Conservation (phyloP, 2,113 vertebrate species). For the Pelecanus crispus region DNA sequence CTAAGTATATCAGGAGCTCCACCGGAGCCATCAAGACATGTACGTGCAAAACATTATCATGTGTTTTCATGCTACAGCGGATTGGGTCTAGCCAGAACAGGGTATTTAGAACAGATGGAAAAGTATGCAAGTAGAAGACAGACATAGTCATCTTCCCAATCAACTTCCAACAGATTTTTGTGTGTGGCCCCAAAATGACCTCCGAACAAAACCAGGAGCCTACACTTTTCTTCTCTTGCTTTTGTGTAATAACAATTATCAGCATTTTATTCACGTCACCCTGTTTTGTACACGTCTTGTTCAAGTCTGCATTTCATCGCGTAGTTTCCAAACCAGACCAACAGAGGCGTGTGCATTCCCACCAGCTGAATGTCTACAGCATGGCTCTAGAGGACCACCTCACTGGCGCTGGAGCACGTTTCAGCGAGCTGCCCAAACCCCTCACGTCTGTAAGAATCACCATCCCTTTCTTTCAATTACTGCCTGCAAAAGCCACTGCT, state of each 20-base stretch:
- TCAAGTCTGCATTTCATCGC: not conserved
- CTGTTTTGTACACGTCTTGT: not conserved
- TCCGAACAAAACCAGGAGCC: not conserved
- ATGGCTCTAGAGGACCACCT: not conserved
- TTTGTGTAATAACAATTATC: not conserved
- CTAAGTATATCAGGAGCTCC: not conserved
- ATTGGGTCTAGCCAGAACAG: not conserved
- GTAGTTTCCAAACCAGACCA: not conserved
- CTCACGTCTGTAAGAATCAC: not conserved
- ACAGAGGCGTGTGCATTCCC: not conserved
- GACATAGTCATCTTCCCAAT: not conserved
- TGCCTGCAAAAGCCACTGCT: not conserved
- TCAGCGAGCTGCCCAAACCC: not conserved
- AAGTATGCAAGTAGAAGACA: not conserved
- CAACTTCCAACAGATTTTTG: not conserved
- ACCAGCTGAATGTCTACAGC: not conserved
- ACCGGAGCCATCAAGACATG: not conserved
- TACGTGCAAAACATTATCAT: not conserved
- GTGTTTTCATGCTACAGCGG: not conserved
- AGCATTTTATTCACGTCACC: rapidly evolving
- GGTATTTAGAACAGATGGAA: not conserved
- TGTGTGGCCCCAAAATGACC: not conserved
- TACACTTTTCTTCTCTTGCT: not conserved
- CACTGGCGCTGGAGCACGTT: not conserved
- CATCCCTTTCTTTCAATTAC: not conserved